phyloP scores from a whole-genome alignment of 2,797 vertebrate genomes.

The Sebastes steindachneri region DNA sequence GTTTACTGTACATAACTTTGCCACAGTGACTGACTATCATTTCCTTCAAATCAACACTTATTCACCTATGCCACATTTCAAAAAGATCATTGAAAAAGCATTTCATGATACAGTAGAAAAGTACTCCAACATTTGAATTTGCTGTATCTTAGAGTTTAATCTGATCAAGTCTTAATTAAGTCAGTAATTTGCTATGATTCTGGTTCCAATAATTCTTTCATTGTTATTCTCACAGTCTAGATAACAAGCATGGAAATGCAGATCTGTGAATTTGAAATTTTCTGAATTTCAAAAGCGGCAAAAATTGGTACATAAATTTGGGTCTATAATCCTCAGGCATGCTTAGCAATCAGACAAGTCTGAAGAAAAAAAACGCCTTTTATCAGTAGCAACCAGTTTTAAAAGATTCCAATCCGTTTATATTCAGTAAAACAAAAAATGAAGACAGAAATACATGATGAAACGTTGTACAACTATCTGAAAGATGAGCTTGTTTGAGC shows the following conservation, averaged over 20 bases:
- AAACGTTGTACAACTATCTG: background rate
- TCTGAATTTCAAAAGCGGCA: background rate
- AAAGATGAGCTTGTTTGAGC: background rate
- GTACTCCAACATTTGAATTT: background rate
- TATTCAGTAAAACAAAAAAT: background rate
- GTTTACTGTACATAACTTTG: background rate
- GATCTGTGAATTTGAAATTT: background rate
- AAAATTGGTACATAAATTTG: background rate
- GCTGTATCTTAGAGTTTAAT: background rate
- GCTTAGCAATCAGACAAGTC: background rate
- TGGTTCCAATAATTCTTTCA: background rate
- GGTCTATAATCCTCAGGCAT: background rate
- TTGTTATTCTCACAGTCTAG: background rate
- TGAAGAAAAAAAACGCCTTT: background rate
- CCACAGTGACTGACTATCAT: no score
- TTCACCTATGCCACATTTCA: no score
- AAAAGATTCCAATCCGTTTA: background rate
- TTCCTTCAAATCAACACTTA: no score
- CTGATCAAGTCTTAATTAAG: background rate
- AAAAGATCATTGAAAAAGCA: background rate
- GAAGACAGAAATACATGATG: background rate
- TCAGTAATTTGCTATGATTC: background rate
- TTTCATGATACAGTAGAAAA: background rate
- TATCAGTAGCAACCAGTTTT: background rate
- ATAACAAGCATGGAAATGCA: background rate